These are phyloP conservation scores for Scaptomyza polygonia DNA, from an alignment of 2,888 invertebrate species.

Conservation along the genomic window DNA sequence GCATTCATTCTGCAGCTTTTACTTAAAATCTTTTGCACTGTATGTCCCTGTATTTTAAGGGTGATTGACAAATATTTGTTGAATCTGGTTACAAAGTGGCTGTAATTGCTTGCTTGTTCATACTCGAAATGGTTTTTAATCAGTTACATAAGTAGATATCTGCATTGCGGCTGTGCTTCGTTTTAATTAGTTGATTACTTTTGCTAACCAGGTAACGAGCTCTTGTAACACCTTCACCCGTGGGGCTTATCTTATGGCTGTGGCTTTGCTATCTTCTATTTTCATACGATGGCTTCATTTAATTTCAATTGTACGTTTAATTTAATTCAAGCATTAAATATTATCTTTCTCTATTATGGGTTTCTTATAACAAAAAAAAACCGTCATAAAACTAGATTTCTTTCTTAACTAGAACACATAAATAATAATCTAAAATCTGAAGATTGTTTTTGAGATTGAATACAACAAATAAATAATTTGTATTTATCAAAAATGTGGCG, in stretches of 20 bases:
- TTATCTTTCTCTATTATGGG: too few species aligned
- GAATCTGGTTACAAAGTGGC: constrained; percentile 24
- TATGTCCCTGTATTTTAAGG: background rate
- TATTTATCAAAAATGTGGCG: too few species aligned
- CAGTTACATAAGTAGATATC: constrained; percentile 1
- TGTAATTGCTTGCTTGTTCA: constrained; percentile 29
- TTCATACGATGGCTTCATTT: background rate
- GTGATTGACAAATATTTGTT: constrained; percentile 19
- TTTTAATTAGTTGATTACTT: constrained; percentile 54
- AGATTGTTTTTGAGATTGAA: too few species aligned
- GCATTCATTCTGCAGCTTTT: constrained; percentile 3
- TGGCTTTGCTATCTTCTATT: background rate
- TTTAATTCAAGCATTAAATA: too few species aligned
- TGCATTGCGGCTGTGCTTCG: constrained; percentile 34
- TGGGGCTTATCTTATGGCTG: constrained; percentile 9
- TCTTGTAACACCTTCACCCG: background rate
- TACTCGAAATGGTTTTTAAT: constrained; percentile 26
- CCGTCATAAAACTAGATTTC: too few species aligned
- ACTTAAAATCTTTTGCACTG: constrained; percentile 12
- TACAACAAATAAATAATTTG: too few species aligned
- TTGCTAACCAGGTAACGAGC: background rate
- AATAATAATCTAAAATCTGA: too few species aligned
- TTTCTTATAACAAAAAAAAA: too few species aligned
- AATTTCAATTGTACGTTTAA: background rate
- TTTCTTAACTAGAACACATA: too few species aligned